Base-by-base conservation (phyloP, 2,113 vertebrate genomes). In the Eublepharis macularius region DNA sequence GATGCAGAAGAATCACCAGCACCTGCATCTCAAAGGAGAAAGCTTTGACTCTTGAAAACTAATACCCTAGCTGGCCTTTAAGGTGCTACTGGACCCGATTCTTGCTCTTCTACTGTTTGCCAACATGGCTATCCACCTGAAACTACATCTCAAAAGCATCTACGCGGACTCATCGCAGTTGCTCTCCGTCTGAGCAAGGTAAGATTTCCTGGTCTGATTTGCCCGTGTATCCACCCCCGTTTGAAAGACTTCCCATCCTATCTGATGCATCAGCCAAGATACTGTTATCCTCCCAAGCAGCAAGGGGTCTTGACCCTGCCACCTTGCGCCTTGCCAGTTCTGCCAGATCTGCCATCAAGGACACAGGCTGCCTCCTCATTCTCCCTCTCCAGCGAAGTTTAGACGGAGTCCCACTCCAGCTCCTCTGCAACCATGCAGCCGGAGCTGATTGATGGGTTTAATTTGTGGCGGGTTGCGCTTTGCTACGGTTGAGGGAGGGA, bases 391-490 rank as follows among this genome's bases (percentile, higher is more conserved):
- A 2, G 8, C 49, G 19, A 74, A 36, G 45, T 54, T 51, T 34
- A 51, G 54, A 51, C 45, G 10, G 69, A 9, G 9, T 21, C 75
- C 29, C n/a, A 2, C 4, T 19, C 49, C 19, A 0, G 24, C 21
- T 49, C 49, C 32, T 63, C n/a, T 16, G 8, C 16, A 24, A 76
- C 63, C 43, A 60, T 51, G 47, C 66, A 39, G 74, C 65, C 49
- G 16, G 43, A 83, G 5, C 81, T 87, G 86, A 83, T 79, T 72
- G 81, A 87, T 83, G 86, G 81, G n/a, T 83, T 83, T 87, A 79
- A 87, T 83, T 87, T 87, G 81, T 70, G 43, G 66, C 43, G 66
- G 34, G 70, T 83, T 34, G 7, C 65, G 68, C 80, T 73, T 70
- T 72, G 86, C 34, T 66, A 83, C 68, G 34, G 69, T 10, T 39